Evolutionary conservation across 2,797 vertebrate species (phyloP).

Genomic region (Enoplosus armatus): DNA sequence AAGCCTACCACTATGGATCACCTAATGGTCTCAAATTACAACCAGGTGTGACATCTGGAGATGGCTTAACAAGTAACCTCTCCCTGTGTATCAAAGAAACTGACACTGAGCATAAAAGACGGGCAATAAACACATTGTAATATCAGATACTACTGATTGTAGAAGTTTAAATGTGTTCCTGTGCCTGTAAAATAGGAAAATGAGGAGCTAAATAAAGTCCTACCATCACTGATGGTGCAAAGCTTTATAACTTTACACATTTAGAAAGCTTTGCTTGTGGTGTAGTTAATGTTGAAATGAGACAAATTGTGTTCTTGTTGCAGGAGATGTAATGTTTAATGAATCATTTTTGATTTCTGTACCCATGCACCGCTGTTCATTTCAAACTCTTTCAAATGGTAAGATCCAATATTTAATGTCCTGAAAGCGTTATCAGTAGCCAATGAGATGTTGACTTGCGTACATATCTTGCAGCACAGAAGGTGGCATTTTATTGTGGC

Average conservation of each 20-base stretch:
- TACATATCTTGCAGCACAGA: not conserved
- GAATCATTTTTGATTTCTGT: not conserved
- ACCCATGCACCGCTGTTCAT: not conserved
- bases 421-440: not conserved
- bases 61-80: not conserved
- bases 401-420: not conserved
- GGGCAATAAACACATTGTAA: not conserved
- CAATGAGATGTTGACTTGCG: not conserved
- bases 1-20: conserved; percentile 1
- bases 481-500: not conserved
- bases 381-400: not conserved
- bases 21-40: conserved; percentile 45
- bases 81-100: not conserved
- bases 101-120: not conserved
- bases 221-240: not conserved
- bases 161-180: not conserved
- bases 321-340: not conserved
- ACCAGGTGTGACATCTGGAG: conserved; percentile 40
- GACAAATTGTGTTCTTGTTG: not conserved
- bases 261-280: not conserved
- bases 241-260: too few species aligned
- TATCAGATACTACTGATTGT: not conserved
- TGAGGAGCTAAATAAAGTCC: not conserved
- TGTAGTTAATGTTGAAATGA: not conserved
- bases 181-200: not conserved